Evolutionary conservation across 2,888 invertebrate genomes (phyloP), one percentile per base, ranked within the genome.

Genomic region (Philonicus albiceps): DNA sequence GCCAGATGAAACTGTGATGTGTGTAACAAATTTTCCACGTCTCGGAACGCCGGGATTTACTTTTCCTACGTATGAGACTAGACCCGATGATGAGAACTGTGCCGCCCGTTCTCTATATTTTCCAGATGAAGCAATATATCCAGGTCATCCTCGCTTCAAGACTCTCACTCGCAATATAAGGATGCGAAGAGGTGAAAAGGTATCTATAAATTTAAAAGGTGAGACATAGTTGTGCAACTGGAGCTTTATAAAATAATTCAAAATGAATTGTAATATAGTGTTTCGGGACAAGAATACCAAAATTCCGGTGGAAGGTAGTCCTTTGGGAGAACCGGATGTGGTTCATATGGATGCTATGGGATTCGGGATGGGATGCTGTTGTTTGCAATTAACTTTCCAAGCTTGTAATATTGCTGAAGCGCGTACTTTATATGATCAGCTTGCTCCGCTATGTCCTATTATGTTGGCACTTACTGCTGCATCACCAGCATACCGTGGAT

Each of bases 261-360:
- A 88, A 27, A 40, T 43, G n/a, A 53, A 64, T 27, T 89, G 88
- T 86, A 88, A 92, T 91, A 53, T 92, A 98, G 98, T 99, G 91
- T 98, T 95, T 92, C 96, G 95, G 91, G 99, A 99, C 93, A 93
- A 93, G 89, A 96, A 98, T 90, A 99, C 99, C 1, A 94, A 95
- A 89, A 93, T 94, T 88, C 98, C 98, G 3, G 96, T 98, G 89
- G 97, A 97, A 90, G 96, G 97, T 89, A 95, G 96, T 7, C 95
- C 95, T 81, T 94, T 94, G 1, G 96, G 96, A 0, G 93, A 95
- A 90, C 96, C 97, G 0, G 97, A 99, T 93, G 97, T 98, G 90
- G 97, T 99, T 88, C 98, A 99, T 90, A 96, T 99, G 96, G 99
- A 99, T 92, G 98, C 98, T 1, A 99, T 99, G 99, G 99, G 99